phyloP scores from a whole-genome alignment of 2,888 invertebrate species.

The Diplazon laetatorius region DNA sequence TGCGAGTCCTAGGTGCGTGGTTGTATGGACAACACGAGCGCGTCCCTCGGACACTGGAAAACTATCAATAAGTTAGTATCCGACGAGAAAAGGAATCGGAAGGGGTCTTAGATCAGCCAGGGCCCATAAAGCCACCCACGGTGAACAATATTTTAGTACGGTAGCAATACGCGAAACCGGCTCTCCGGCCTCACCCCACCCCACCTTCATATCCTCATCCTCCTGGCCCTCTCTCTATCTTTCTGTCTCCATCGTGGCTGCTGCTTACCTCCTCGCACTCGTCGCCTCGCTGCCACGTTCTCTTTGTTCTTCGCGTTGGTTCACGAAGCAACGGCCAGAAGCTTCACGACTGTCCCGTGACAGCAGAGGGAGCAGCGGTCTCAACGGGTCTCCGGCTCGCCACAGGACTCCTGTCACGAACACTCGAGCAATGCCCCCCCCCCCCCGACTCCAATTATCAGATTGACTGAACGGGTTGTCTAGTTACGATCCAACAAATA shows the following conservation, averaged over 20 bases:
- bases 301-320: conserved; percentile 44
- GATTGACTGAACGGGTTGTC: conserved; percentile 69
- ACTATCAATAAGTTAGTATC: conserved; percentile 78
- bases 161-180: conserved; percentile 79
- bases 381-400: conserved; percentile 40
- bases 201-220: conserved; percentile 29
- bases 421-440: conserved; percentile 54
- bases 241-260: conserved; percentile 36
- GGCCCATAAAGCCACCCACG: conserved; percentile 80
- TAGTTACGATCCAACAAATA: conserved; percentile 71
- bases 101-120: conserved; percentile 75
- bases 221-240: conserved; percentile 10
- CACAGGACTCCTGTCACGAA: conserved; percentile 24
- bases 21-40: conserved; percentile 34
- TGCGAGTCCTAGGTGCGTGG: conserved; percentile 19
- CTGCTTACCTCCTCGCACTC: conserved; percentile 16
- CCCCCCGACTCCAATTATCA: conserved; percentile 74
- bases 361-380: conserved; percentile 25
- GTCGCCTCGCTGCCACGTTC: conserved; percentile 36
- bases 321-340: conserved; percentile 23
- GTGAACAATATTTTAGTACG: conserved; percentile 80
- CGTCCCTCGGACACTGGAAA: conserved; percentile 59
- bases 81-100: conserved; percentile 76
- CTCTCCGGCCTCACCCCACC: conserved; percentile 39
- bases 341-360: conserved; percentile 49